phyloP scores from a whole-genome alignment of 2,888 invertebrate species.

The Amblyteles armatorius region DNA sequence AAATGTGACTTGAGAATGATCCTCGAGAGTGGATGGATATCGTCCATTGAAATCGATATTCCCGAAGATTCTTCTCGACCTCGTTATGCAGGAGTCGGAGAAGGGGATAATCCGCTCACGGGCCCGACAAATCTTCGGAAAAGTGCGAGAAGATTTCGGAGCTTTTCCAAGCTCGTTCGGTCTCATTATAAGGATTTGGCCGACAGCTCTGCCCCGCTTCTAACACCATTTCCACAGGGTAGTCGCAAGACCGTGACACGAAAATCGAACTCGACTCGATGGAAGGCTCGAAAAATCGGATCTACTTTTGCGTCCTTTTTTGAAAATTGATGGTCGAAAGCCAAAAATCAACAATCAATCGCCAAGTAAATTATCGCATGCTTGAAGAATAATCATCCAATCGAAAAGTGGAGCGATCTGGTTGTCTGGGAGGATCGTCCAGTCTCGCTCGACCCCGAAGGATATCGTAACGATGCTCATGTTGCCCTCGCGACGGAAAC shows the following conservation, averaged over 20 bases:
- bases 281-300: constrained; percentile 4
- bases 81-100: constrained; percentile 54
- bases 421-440: background rate
- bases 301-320: background rate
- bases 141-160: constrained; percentile 49
- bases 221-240: constrained; percentile 57
- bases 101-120: constrained; percentile 55
- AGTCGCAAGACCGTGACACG: constrained; percentile 23
- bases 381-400: background rate
- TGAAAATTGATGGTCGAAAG: constrained; percentile 8
- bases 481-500: constrained; percentile 30
- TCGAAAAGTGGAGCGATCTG: background rate
- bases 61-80: constrained; percentile 53
- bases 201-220: constrained; percentile 33
- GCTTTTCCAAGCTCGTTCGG: constrained; percentile 45
- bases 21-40: constrained; percentile 28
- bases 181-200: constrained; percentile 64
- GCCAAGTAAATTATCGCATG: background rate
- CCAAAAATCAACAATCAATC: constrained; percentile 3
- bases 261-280: constrained; percentile 37
- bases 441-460: background rate
- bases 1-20: constrained; percentile 56
- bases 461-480: constrained; percentile 22
- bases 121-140: constrained; percentile 52
- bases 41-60: constrained; percentile 61